phyloP scores from a whole-genome alignment of 2,888 invertebrate species.

The Thymelicus acteon region DNA sequence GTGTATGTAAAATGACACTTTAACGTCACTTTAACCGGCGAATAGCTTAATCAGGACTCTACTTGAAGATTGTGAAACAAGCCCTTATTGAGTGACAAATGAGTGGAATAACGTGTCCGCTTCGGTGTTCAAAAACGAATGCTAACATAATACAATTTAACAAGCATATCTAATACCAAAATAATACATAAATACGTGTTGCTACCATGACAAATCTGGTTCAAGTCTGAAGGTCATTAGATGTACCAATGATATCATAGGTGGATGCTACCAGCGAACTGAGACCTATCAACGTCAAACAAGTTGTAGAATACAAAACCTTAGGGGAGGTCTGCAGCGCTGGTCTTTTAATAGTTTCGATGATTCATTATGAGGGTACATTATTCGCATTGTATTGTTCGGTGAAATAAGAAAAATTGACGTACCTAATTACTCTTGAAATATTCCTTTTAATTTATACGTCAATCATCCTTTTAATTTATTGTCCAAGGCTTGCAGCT shows the following conservation, averaged over 20 bases:
- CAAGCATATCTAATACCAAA: constrained; percentile 57
- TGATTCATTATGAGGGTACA: constrained; percentile 55
- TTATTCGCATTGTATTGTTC: constrained; percentile 53
- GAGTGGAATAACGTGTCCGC: no score
- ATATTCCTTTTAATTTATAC: constrained; percentile 27
- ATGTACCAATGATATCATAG: constrained; percentile 67
- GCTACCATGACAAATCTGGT: constrained; percentile 57
- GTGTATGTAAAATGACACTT: no score
- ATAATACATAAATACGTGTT: constrained; percentile 50
- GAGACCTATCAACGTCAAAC: constrained; percentile 42
- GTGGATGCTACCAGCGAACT: constrained; percentile 53
- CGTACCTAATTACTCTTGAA: constrained; percentile 35
- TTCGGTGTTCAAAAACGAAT: background rate
- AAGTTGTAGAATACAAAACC: constrained; percentile 41
- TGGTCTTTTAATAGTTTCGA: constrained; percentile 55
- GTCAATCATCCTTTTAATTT: constrained; percentile 14
- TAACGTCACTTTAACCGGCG: no score
- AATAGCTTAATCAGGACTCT: no score
- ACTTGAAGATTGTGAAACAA: no score
- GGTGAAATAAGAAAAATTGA: constrained; percentile 43
- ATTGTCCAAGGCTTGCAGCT: background rate
- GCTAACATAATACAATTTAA: constrained; percentile 39
- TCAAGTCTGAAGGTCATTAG: constrained; percentile 66
- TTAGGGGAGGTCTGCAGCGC: constrained; percentile 49
- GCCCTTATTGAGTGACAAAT: no score